These are phyloP conservation scores for Heliconius hortense DNA, from an alignment of 2,888 invertebrate species.

Conservation along the genomic window DNA sequence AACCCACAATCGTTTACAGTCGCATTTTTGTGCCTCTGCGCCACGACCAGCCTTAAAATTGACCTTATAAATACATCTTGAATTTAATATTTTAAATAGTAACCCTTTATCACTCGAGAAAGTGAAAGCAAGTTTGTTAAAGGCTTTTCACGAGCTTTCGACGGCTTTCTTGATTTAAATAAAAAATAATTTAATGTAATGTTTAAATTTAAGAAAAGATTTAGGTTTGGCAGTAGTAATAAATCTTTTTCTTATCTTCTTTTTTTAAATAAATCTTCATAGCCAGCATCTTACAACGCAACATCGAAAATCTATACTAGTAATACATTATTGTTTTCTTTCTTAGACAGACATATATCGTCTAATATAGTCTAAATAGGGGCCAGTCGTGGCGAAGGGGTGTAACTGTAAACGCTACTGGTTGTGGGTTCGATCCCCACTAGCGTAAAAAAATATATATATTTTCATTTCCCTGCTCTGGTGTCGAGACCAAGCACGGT, in stretches of 20 bases:
- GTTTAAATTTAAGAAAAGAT: not conserved
- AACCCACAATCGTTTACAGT: too few species aligned
- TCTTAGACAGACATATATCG: not conserved
- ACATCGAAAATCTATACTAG: not conserved
- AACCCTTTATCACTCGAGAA: conserved; percentile 67
- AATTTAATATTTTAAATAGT: conserved; percentile 51
- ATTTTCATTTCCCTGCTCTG: too few species aligned
- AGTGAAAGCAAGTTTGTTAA: conserved; percentile 66
- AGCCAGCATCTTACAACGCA: not conserved
- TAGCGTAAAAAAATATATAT: too few species aligned
- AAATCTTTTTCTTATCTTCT: not conserved
- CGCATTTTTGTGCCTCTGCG: too few species aligned
- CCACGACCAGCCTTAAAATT: too few species aligned
- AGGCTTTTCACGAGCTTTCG: conserved; percentile 15
- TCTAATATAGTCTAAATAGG: not conserved
- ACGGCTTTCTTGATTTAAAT: conserved; percentile 49
- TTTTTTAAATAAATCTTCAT: not conserved
- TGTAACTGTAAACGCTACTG: too few species aligned
- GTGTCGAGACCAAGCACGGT: too few species aligned
- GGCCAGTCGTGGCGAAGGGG: too few species aligned
- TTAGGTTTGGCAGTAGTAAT: not conserved
- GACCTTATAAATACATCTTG: conserved; percentile 34
- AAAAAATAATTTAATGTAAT: not conserved
- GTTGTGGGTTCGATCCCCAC: too few species aligned
- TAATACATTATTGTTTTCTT: not conserved